Evolutionary conservation across 2,888 invertebrate species (phyloP).

Genomic region (Cephus sareptanus): DNA sequence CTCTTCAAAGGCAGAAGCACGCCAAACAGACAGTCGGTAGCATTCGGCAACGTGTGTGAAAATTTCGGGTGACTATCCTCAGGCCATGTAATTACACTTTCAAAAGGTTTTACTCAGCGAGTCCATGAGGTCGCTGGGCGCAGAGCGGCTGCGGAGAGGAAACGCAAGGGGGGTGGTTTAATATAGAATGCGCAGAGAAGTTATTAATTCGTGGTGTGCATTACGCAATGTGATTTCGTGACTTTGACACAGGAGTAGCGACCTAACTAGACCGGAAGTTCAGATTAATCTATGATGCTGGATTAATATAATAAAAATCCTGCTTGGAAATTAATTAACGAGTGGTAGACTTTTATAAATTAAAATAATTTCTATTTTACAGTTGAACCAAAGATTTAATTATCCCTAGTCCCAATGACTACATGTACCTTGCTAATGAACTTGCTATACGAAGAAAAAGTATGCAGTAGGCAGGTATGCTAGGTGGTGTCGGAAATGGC

Average conservation of each 20-base stretch:
- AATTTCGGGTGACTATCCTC: background rate
- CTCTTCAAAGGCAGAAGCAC: background rate
- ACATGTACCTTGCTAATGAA: background rate
- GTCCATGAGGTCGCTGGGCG: background rate
- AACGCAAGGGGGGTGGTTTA: background rate
- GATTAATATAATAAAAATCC: slow-evolving; percentile 24
- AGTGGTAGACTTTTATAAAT: background rate
- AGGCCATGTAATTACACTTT: background rate
- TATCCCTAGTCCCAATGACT: background rate
- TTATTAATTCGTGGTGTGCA: background rate
- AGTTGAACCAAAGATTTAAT: background rate
- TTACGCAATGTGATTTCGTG: background rate
- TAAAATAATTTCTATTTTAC: background rate
- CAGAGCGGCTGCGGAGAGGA: background rate
- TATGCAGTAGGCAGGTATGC: background rate
- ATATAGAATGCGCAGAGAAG: background rate
- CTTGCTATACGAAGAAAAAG: background rate
- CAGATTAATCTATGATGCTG: slow-evolving; percentile 21
- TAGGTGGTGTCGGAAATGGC: background rate
- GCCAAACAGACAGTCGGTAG: background rate
- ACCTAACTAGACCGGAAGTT: slow-evolving; percentile 13
- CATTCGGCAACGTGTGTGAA: background rate
- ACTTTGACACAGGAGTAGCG: background rate
- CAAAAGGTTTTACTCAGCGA: background rate
- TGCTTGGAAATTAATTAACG: background rate